These are phyloP conservation scores for Vicugna pacos DNA, from an alignment of 2,113 vertebrate genomes.

Conservation along the genomic window DNA sequence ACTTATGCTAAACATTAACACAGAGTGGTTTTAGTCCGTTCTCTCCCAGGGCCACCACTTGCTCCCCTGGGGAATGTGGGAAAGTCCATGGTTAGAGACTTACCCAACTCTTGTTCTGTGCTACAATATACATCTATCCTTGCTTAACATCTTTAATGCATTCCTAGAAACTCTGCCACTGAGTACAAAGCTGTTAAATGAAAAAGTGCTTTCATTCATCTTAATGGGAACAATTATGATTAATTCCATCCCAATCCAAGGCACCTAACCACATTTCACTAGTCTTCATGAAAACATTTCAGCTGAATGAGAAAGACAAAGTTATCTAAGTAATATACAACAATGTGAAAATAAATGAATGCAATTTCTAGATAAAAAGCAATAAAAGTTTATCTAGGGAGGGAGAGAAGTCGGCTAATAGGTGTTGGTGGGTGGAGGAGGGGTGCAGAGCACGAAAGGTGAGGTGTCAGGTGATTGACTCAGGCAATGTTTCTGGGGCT, in stretches of 20 bases:
- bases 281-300: slow-evolving; percentile 10
- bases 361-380: background rate
- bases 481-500: background rate
- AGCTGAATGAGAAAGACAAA: background rate
- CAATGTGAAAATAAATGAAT: background rate
- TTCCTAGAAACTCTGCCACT: background rate
- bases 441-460: too few relatives aligned
- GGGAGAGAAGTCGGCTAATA: background rate
- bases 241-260: background rate
- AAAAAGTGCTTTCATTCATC: background rate
- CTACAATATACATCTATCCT: background rate
- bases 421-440: background rate
- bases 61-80: background rate
- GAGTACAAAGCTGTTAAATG: background rate
- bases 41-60: background rate
- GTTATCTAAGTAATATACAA: background rate
- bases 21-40: background rate
- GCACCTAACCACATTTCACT: background rate
- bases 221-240: background rate
- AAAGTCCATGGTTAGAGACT: background rate
- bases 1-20: background rate
- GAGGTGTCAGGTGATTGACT: background rate
- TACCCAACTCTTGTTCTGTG: background rate
- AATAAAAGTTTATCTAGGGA: background rate
- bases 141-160: background rate